These are phyloP conservation scores for Pelecanus crispus DNA, from an alignment of 2,113 vertebrate genomes.

Conservation along the genomic window DNA sequence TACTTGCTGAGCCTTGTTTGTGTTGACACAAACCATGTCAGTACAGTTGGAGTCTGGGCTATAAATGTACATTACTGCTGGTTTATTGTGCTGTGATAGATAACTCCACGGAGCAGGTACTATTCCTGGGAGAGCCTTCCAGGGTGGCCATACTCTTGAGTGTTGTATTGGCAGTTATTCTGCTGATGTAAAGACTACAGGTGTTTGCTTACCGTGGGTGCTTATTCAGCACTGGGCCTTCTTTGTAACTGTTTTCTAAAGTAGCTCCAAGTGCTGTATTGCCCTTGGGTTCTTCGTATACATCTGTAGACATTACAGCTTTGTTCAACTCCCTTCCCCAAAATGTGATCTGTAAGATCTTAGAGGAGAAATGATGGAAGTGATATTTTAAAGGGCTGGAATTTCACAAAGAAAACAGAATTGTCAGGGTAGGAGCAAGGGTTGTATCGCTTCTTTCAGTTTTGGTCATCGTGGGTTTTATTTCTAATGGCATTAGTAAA, in stretches of 20 bases:
- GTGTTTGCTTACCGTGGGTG: neutral
- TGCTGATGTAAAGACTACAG: rapidly evolving
- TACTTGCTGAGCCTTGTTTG: neutral
- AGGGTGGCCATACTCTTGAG: neutral
- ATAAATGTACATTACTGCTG: neutral
- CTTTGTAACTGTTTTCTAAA: neutral
- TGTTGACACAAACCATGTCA: neutral
- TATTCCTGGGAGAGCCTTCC: neutral
- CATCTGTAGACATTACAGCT: neutral
- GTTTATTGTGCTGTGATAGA: neutral
- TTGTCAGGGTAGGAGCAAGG: neutral
- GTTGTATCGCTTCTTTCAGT: neutral
- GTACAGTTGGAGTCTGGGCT: neutral
- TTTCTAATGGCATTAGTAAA: neutral
- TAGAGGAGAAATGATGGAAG: neutral
- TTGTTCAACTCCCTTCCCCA: neutral
- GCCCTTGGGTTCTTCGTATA: neutral
- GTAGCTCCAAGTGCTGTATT: neutral
- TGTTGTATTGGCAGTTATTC: neutral
- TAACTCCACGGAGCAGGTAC: neutral
- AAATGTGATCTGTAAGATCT: neutral
- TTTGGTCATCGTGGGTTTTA: neutral
- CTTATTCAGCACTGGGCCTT: neutral
- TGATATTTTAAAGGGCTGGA: neutral
- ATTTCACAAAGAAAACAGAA: neutral